Percentiles rank a stretch among this genome's conserved stretches.
Conservation (phyloP, 2,797 vertebrate genomes). For the Malurus splendens region DNA sequence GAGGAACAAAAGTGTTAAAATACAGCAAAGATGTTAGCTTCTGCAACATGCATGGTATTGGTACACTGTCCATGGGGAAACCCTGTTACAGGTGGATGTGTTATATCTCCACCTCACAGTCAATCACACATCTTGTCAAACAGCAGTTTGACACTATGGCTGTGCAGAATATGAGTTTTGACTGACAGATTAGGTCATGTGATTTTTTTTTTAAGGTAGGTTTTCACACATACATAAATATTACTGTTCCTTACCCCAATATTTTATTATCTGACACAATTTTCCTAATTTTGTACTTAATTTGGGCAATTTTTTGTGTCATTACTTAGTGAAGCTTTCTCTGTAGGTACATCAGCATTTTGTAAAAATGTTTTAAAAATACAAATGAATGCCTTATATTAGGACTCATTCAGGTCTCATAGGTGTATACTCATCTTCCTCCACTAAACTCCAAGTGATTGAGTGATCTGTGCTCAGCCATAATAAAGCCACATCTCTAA, state of each 20-base stretch:
- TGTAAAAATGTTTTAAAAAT: background rate
- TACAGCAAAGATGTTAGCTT: background rate
- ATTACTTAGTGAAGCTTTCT: background rate
- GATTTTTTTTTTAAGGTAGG: background rate
- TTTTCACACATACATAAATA: background rate
- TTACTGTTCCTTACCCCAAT: background rate
- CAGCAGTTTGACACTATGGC: background rate
- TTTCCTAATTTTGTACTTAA: background rate
- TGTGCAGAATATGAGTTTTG: background rate
- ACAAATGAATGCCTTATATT: background rate
- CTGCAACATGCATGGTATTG: background rate
- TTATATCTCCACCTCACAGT: background rate
- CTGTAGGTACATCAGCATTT: background rate
- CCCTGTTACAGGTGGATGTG: background rate
- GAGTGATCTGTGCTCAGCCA: background rate
- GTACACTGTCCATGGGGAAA: background rate
- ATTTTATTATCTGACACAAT: background rate
- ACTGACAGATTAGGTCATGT: background rate
- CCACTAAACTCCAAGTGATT: background rate
- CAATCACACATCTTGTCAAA: background rate
- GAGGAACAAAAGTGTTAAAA: background rate
- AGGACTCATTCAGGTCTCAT: background rate
- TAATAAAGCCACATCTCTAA: background rate
- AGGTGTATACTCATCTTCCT: rapidly evolving
- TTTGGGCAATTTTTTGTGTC: background rate